These are phyloP conservation scores for Micropterix aruncella DNA, from an alignment of 2,888 invertebrate genomes.

Conservation along the genomic window DNA sequence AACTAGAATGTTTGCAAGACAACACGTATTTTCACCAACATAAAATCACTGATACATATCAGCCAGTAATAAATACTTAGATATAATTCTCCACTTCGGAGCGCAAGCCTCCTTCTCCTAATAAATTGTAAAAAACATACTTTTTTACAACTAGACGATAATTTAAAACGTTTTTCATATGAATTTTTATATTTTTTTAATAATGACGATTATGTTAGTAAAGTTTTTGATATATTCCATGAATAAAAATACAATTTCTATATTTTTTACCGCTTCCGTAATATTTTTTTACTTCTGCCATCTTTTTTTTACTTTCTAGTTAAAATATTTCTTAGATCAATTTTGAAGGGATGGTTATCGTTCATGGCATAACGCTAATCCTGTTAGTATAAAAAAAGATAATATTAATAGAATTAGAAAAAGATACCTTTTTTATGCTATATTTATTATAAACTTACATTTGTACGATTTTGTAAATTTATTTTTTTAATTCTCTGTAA, in stretches of 20 bases:
- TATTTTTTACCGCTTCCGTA: slow-evolving; percentile 9
- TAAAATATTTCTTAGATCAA: background rate
- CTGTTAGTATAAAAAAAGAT: background rate
- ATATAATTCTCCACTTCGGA: no score
- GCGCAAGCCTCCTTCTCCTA: slow-evolving; percentile 8
- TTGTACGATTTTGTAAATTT: background rate
- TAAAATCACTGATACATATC: no score
- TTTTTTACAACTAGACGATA: background rate
- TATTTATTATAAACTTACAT: background rate
- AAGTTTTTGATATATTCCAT: slow-evolving; percentile 12
- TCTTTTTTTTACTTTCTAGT: background rate
- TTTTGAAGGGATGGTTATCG: background rate
- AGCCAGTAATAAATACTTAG: no score
- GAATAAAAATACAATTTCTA: slow-evolving; percentile 13
- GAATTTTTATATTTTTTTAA: slow-evolving; percentile 4
- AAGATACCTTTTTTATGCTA: background rate
- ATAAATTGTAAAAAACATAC: background rate
- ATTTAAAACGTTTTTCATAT: no score
- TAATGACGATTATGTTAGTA: slow-evolving; percentile 3
- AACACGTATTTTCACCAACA: no score
- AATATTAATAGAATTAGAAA: background rate
- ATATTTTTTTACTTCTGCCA: slow-evolving; percentile 8
- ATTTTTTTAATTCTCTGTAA: background rate
- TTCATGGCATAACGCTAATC: background rate
- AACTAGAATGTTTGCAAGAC: no score